Percentiles rank a stretch among this genome's conserved stretches.
phyloP scores from a whole-genome alignment of 1,140 invertebrate species.

The Lethrus apterus region DNA sequence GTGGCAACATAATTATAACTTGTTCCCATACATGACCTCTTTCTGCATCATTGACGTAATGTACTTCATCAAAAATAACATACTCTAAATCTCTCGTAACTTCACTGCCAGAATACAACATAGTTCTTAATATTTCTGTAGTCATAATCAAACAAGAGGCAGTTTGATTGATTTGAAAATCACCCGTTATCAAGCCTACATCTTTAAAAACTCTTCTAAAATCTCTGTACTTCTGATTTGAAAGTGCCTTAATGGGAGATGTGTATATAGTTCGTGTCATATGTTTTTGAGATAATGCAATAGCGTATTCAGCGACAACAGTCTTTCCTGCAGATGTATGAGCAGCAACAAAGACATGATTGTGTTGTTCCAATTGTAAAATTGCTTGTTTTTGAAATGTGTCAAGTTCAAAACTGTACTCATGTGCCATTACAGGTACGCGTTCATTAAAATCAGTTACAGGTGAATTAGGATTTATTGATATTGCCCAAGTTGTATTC shows the following conservation, averaged over 20 bases:
- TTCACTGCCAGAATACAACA: slow-evolving; percentile 94
- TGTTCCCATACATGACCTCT: slow-evolving; percentile 99
- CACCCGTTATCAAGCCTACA: slow-evolving; percentile 92
- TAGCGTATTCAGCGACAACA: slow-evolving; percentile 97
- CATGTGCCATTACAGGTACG: slow-evolving; percentile 78
- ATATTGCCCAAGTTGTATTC: slow-evolving; percentile 70
- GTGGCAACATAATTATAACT: slow-evolving; percentile 87
- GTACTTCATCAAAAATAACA: slow-evolving; percentile 99
- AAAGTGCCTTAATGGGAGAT: slow-evolving; percentile 97
- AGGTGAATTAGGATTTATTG: slow-evolving; percentile 71
- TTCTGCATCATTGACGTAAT: slow-evolving; percentile 97
- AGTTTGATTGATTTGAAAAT: slow-evolving; percentile 90
- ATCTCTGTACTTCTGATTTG: slow-evolving; percentile 98
- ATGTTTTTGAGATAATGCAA: slow-evolving; percentile 86
- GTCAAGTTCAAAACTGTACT: slow-evolving; percentile 91
- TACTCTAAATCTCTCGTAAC: slow-evolving; percentile 94
- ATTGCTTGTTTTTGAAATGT: slow-evolving; percentile 96
- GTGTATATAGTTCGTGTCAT: slow-evolving; percentile 96
- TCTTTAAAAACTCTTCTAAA: slow-evolving; percentile 90
- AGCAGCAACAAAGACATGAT: slow-evolving; percentile 96
- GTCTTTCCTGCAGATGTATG: slow-evolving; percentile 99
- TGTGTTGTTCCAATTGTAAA: slow-evolving; percentile 83
- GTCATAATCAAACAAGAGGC: slow-evolving; percentile 98
- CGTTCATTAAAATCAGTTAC: slow-evolving; percentile 75
- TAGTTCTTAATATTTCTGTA: slow-evolving; percentile 95